Evolutionary conservation across 92 coral and sea anemone genomes (phyloP).

Genomic region (Epizoanthus stellaris): DNA sequence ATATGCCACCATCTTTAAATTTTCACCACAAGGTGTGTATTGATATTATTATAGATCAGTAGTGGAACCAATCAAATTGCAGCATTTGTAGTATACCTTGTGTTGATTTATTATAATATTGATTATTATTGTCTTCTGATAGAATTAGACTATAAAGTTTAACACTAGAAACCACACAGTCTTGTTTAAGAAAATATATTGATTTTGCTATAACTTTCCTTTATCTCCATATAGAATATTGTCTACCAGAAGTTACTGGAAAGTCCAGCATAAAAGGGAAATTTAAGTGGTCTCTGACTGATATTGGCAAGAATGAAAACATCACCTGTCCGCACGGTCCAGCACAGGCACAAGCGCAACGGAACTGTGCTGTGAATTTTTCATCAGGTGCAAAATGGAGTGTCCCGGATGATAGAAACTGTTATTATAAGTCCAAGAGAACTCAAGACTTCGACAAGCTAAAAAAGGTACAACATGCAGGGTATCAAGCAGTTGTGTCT

Average conservation of each 20-base stretch:
- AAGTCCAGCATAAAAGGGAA: constrained; percentile 14
- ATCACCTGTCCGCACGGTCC: constrained; percentile 25
- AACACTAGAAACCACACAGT: not conserved
- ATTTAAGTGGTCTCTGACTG: constrained; percentile 20
- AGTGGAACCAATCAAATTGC: too few relatives aligned
- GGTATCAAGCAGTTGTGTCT: not conserved
- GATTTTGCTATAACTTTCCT: not conserved
- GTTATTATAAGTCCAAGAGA: constrained; percentile 31
- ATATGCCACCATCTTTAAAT: too few relatives aligned
- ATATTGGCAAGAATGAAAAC: not conserved
- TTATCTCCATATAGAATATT: constrained; percentile 15
- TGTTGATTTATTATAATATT: too few relatives aligned
- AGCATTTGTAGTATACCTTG: too few relatives aligned
- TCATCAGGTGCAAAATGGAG: constrained; percentile 29
- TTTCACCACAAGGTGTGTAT: too few relatives aligned
- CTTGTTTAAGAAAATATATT: not conserved
- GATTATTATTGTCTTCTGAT: too few relatives aligned
- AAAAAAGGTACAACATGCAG: not conserved
- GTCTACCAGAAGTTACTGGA: constrained; percentile 35
- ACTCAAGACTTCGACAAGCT: constrained; percentile 17
- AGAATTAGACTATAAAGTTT: too few relatives aligned
- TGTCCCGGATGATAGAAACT: not conserved
- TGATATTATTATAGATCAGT: too few relatives aligned
- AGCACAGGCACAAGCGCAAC: not conserved
- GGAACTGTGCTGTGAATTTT: constrained; percentile 11